Conservation (phyloP, 2,113 vertebrate species). For the Leptobrachium leishanense region DNA sequence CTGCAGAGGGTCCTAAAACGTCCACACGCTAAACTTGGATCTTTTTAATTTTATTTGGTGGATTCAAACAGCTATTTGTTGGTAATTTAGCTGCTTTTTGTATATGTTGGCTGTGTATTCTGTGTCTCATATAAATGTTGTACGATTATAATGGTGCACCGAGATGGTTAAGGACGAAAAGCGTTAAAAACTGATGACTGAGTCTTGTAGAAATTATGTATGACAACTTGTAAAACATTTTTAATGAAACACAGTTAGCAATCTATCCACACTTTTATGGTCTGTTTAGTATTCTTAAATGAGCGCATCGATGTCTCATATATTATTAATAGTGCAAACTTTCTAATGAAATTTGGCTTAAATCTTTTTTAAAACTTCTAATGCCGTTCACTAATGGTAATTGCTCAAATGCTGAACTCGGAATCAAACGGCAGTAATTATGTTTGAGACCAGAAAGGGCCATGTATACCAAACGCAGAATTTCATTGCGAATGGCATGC, state of each 20-base stretch:
- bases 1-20: too few species aligned
- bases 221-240: slow-evolving; percentile 41
- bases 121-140: too few species aligned
- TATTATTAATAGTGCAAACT: slow-evolving; percentile 44
- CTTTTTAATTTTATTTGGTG: not conserved
- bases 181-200: too few species aligned
- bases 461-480: too few species aligned
- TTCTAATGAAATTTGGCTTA: slow-evolving; percentile 23
- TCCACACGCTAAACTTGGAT: too few species aligned
- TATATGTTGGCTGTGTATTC: too few species aligned
- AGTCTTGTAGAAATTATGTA: slow-evolving; percentile 8
- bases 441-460: not conserved
- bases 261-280: slow-evolving; percentile 42
- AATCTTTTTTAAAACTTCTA: slow-evolving; percentile 34
- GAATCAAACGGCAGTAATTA: slow-evolving; percentile 33
- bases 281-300: slow-evolving; percentile 46
- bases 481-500: too few species aligned
- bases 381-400: slow-evolving; percentile 29
- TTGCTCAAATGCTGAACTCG: slow-evolving; percentile 12
- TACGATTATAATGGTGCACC: too few species aligned
- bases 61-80: too few species aligned
- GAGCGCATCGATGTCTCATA: slow-evolving; percentile 24
- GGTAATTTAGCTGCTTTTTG: too few species aligned
- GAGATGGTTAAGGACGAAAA: too few species aligned
- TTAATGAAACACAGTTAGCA: slow-evolving; percentile 40